Base-by-base conservation (phyloP, 2,113 vertebrate species). In the Anseranas semipalmata region DNA sequence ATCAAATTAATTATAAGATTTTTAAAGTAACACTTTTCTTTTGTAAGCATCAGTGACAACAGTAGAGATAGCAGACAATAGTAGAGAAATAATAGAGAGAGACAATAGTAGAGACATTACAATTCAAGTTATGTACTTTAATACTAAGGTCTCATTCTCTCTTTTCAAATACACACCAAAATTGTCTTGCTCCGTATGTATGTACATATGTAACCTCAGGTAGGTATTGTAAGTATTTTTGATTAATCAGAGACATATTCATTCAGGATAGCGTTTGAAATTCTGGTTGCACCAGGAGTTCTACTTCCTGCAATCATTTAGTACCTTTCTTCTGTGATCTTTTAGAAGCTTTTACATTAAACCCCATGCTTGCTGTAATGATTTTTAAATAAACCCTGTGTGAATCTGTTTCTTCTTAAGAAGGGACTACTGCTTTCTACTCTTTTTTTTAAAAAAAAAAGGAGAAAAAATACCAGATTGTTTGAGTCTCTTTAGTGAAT, bases 341-440 rank as follows among this genome's bases (percentile, higher is more conserved):
- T 95, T 88, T 32, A 85, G 52, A 84, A 77, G 32, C 12, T 52
- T 90, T 85, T 80, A 39, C 2, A 3, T 66, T 50, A 68, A 88
- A 71, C 35, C 8, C 24, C 53, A 58, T 46, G 37, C 45, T 91
- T 90, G 32, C 76, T 73, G 3, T n/a, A 85, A 55, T 53, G 65
- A 21, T 72, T 45, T 70, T 85, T 75, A 97, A 95, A 95, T 74
- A 94, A 93, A 90, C 4, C 10, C 45, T 2, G 30, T 87, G 67
- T 87, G 73, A 93, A 92, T 95, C 87, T 72, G 14, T 37, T 82
- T 92, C 81, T 96, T 92, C 93, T 93, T 93, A 83, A 87, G 88
- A 67, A 67, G 25, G 39, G 85, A 32, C 65, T 88, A 85, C 65
- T 95, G 71, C 59, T 94, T 96, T 96, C 89, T 93, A 35, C 74